Evolutionary conservation across 2,888 invertebrate species (phyloP).

Genomic region (Brenthis daphne): DNA sequence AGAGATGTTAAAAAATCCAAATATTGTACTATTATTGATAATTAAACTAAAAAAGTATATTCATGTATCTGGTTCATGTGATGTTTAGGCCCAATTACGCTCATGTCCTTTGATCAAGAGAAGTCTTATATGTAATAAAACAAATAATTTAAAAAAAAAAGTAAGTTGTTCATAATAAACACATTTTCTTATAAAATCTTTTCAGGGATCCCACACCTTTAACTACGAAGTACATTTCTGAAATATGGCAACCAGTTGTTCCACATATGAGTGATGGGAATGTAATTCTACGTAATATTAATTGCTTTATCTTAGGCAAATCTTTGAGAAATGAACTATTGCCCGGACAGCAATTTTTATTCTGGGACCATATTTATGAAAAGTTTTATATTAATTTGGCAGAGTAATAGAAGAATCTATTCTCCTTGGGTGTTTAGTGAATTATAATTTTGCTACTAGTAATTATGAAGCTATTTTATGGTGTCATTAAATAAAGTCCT

Average conservation of each 20-base stretch:
- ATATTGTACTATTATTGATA: no score
- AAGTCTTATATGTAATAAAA: no score
- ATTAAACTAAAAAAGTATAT: no score
- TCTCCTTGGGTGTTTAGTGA: no score
- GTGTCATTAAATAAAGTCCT: no score
- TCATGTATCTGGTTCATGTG: no score
- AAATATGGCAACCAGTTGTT: conserved; percentile 61
- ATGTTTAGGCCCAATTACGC: no score
- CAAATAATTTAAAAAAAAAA: no score
- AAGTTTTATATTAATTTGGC: conserved; percentile 52
- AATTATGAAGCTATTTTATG: no score
- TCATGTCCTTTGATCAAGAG: no score
- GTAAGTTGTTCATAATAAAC: not conserved
- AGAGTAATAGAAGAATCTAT: conserved; percentile 37
- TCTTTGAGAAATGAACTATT: conserved; percentile 48
- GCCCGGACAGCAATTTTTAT: conserved; percentile 48
- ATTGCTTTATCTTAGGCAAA: conserved; percentile 49
- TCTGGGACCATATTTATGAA: conserved; percentile 68
- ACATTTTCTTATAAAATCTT: conserved; percentile 7
- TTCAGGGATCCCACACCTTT: conserved; percentile 72
- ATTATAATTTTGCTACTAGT: no score
- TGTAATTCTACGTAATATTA: conserved; percentile 47
- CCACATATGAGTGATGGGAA: conserved; percentile 37
- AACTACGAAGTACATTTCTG: conserved; percentile 55
- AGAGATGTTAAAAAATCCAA: no score